Evolutionary conservation across 2,888 invertebrate genomes (phyloP), one percentile per base, ranked within the genome.

Genomic region (Agriopis marginaria): DNA sequence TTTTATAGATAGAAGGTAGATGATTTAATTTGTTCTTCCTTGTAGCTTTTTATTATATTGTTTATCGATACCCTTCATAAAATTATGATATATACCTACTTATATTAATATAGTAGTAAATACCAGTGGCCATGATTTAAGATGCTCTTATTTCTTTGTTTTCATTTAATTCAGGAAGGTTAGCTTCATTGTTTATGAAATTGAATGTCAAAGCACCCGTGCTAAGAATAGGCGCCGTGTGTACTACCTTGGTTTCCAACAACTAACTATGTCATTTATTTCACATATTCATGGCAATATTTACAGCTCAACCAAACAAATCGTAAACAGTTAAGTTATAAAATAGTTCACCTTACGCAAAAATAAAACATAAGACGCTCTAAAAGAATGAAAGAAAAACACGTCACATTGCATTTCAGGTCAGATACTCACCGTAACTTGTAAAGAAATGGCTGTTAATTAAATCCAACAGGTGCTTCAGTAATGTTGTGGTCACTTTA

Each of bases 141-240:
- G 32, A 32, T 32, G 32, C 32, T 32, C 32, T 32, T 32, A 32
- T 32, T 63, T 70, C 69, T 74, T 71, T 74, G 73, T 71, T 71
- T 63, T 54, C 55, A 56, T 63, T 59, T 14, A 50, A 50, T 59
- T 49, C 54, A 23, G 59, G 51, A 66, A 71, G 71, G 66, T 71
- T 61, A 47, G 11, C 44, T 72, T 73, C 70, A 71, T 75, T 79
- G 78, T 78, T 80, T 73, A 73, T 72, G 78, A 83, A 84, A 84
- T 82, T 81, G 82, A 80, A 86, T 82, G 85, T 88, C 82, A 84
- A 84, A 82, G 83, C 80, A 77, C 79, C 80, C 80, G 85, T 86
- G 89, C 88, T 87, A 86, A 87, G 87, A 90, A 87, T 89, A 90
- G 81, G 79, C 84, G 77, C 71, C 77, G 79, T 72, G 74, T 79